Evolutionary conservation across 2,888 invertebrate species (phyloP), one percentile per base, ranked within the genome.

Genomic region (Nomada fucata): DNA sequence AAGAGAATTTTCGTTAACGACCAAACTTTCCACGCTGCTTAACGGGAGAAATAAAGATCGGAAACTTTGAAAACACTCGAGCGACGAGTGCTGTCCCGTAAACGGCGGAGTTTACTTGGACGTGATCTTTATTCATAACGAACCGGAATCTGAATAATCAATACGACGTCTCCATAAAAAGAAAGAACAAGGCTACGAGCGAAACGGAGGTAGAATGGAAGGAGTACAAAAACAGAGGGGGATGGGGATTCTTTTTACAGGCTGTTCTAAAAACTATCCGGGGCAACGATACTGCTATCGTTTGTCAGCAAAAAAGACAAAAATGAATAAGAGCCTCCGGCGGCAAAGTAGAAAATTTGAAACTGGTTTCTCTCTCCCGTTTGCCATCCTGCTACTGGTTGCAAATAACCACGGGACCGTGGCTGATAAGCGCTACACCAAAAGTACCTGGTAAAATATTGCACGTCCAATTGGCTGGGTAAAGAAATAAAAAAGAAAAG

Each of bases 91-190:
- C 36, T 53, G 57, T 61, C 57, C 67, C n/a, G 18, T 57, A 73
- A 82, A 78, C 70, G 65, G 68, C 26, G 15, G 70, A 67, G 74
- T 59, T 74, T 68, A 53, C 47, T 47, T 11, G 15, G 15, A 47
- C 15, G 47, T 57, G 67, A 82, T 83, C 82, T 78, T 83, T 83
- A 83, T 83, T 83, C 82, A 83, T 78, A 83, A 72, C 73, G 83
- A 78, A 82, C 75, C 63, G n/a, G 26, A 69, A 71, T 68, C 70
- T 61, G 82, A 78, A 78, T 82, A 82, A 83, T 83, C 83, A 68
- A 83, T 83, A 82, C 82, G 36, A 55, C 57, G 70, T 44, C 63
- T 7, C 52, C 13, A 57, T 18, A 15, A 29, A 9, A 13, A 29
- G 52, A n/a, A 20, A 18, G 9, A 5, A 11, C 11, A 42, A 36